Base-by-base conservation (phyloP, 2,888 invertebrate genomes). In the Chorisops tibialis region DNA sequence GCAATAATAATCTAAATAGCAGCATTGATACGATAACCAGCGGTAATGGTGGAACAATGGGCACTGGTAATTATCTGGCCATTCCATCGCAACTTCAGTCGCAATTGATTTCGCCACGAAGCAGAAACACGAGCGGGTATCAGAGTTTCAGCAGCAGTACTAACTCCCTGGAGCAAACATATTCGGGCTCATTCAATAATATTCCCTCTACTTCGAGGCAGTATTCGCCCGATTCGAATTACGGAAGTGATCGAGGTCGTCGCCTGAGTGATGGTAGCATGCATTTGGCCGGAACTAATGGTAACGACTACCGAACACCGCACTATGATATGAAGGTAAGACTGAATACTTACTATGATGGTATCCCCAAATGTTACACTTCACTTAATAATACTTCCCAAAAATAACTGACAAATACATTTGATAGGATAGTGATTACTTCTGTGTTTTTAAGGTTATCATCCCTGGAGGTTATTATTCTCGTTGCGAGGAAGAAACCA, bases 71-170 rank as follows among this genome's bases (percentile, higher is more conserved):
- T 43, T 64, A 62, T 48, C 48, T 64, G 21, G 19, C 61, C 14
- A 22, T 62, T 38, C 61, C 61, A 22, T 47, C 61, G 35, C 56
- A 56, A 19, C 9, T 43, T 14, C 45, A 45, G 38, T 16, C 47
- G 30, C 56, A 61, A 48, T 61, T 52, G 11, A 39, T 66, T 21
- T 67, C 67, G 41, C 67, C 76, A 0, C 69, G 75, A 3, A 72
- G 73, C 59, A 77, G 77, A 60, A 78, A 77, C 16, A 74, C 77
- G 6, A 76, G 80, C 68, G 73, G 80, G 66, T 79, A 75, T 68
- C 77, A 77, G 67, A 79, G 78, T 62, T 78, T 75, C 62, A 77
- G 78, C 70, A 76, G 78, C 68, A 78, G 78, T 67, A 75, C 77
- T 43, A 77, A 73, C 24, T 78, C 78, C 1, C 67, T 78, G 71